Percentiles rank a stretch among this genome's conserved stretches.
These are phyloP conservation scores for Spea bombifrons DNA, from an alignment of 2,113 vertebrate species.

Conservation along the genomic window DNA sequence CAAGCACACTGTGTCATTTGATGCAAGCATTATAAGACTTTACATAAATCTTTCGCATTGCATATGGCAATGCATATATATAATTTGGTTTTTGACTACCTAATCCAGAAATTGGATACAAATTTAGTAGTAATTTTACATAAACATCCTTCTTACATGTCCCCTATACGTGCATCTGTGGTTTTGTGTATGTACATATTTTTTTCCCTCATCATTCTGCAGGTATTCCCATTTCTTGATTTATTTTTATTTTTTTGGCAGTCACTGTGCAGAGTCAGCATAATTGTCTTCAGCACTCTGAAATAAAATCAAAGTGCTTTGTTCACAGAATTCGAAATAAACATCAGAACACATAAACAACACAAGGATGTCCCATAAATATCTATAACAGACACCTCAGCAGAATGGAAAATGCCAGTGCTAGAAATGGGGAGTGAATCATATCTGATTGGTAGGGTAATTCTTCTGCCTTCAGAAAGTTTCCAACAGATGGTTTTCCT, in stretches of 20 bases:
- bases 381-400: conserved; percentile 49
- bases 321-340: conserved; percentile 53
- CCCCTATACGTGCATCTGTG: not conserved
- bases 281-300: conserved; percentile 24
- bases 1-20: too few relatives aligned
- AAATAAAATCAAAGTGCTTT: conserved; percentile 51
- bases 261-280: conserved; percentile 17
- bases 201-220: not conserved
- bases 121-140: not conserved
- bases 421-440: conserved; percentile 59
- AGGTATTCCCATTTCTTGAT: conserved; percentile 13
- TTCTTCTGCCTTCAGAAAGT: conserved; percentile 3
- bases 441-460: conserved; percentile 28
- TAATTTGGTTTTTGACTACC: too few relatives aligned
- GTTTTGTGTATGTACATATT: conserved; percentile 20
- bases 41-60: too few relatives aligned
- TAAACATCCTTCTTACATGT: not conserved
- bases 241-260: conserved; percentile 4
- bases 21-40: too few relatives aligned
- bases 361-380: conserved; percentile 46
- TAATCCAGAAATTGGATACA: too few relatives aligned
- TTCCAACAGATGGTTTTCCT: conserved; percentile 41
- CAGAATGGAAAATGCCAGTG: conserved; percentile 56
- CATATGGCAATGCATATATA: too few relatives aligned
- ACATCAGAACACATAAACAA: conserved; percentile 54